phyloP scores from a whole-genome alignment of 2,888 invertebrate species.

The Nebria brevicollis region DNA sequence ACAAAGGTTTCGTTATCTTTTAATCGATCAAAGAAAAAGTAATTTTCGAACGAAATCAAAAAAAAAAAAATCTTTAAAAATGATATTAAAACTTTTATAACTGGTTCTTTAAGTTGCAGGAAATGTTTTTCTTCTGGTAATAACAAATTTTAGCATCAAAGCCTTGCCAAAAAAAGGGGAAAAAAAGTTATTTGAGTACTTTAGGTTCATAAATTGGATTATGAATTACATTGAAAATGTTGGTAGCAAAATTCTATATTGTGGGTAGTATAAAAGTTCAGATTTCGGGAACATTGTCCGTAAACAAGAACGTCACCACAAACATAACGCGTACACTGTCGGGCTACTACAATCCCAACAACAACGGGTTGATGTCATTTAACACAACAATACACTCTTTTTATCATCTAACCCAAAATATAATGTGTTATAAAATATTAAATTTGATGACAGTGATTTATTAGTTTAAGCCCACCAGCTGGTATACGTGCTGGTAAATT shows the following conservation, averaged over 20 bases:
- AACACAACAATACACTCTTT: slow-evolving; percentile 14
- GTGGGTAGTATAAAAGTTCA: neutral
- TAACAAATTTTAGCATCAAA: slow-evolving; percentile 29
- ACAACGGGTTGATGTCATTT: neutral
- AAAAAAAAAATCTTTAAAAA: slow-evolving; percentile 13
- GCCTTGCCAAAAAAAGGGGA: slow-evolving; percentile 17
- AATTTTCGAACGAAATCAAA: neutral
- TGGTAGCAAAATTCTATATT: neutral
- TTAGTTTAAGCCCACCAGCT: neutral
- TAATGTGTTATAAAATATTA: neutral
- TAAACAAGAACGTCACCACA: neutral
- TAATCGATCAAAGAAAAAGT: neutral
- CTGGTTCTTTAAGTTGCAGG: slow-evolving; percentile 19
- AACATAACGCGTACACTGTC: neutral
- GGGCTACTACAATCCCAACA: neutral
- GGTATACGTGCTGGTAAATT: neutral
- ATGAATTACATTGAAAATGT: slow-evolving; percentile 40
- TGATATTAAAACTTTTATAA: slow-evolving; percentile 36
- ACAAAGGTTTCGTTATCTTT: neutral
- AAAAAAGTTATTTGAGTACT: slow-evolving; percentile 35
- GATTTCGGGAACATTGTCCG: neutral
- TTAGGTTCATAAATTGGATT: slow-evolving; percentile 33
- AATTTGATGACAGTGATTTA: neutral
- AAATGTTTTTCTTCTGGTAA: slow-evolving; percentile 35
- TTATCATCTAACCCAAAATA: slow-evolving; percentile 2